A percentile compares a stretch with the other conserved stretches of the same genome.
Conservation (phyloP, 2,888 invertebrate genomes). For the Erpobdella octoculata region DNA sequence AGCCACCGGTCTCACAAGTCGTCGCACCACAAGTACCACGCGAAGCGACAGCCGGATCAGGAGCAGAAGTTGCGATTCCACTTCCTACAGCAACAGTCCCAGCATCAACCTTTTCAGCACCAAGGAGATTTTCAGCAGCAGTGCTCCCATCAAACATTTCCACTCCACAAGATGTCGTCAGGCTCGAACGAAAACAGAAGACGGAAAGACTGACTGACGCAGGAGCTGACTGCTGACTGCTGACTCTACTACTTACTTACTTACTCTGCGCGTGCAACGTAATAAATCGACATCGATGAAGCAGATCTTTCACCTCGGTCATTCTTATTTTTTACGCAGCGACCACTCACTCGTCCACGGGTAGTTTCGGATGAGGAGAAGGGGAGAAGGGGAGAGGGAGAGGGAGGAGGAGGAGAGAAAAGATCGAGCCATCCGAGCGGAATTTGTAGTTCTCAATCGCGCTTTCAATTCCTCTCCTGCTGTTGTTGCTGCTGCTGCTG, state of each 20-base stretch:
- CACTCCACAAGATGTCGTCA: not conserved
- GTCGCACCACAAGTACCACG: not conserved
- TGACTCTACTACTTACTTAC: not conserved
- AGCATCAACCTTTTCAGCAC: not conserved
- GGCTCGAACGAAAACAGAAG: slow-evolving; percentile 2
- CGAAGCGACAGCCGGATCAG: slow-evolving; percentile 5
- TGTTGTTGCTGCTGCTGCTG: no score
- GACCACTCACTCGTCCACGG: not conserved
- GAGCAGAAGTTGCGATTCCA: not conserved
- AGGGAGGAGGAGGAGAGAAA: no score
- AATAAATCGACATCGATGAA: no score
- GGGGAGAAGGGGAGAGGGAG: no score
- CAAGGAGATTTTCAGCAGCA: slow-evolving; percentile 13
- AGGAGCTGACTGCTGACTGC: not conserved
- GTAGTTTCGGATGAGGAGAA: not conserved
- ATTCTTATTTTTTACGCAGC: not conserved
- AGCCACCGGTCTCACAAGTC: not conserved
- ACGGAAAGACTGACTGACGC: not conserved
- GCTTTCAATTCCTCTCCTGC: no score
- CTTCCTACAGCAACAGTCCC: not conserved
- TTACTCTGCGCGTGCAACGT: no score
- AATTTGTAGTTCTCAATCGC: no score
- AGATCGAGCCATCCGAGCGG: no score
- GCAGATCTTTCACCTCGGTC: not conserved
- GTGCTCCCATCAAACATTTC: not conserved